phyloP scores from a whole-genome alignment of 1,140 invertebrate genomes.

The Eriocheir sinensis region DNA sequence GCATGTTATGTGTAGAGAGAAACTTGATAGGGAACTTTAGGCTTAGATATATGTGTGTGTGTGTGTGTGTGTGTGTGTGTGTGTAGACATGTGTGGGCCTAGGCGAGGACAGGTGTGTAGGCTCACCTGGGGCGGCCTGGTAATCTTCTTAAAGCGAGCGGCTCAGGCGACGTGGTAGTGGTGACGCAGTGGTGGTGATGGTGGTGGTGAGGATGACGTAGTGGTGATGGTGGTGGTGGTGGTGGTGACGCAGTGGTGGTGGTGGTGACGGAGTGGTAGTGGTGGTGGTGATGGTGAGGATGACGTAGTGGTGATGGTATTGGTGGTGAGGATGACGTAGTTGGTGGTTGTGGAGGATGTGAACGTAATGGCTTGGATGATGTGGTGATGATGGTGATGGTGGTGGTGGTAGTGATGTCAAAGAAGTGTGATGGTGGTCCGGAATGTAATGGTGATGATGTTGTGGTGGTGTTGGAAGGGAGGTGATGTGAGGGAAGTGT shows the following conservation, averaged over 20 bases:
- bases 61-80: background rate
- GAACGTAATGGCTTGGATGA: no score
- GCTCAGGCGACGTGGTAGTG: background rate
- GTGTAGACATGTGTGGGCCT: background rate
- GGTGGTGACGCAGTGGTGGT: no score
- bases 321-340: background rate
- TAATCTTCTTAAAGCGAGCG: slow-evolving; percentile 24
- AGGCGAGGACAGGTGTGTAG: slow-evolving; percentile 11
- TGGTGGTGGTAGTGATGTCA: no score
- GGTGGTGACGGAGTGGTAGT: no score
- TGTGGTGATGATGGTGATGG: background rate
- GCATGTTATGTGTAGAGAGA: no score
- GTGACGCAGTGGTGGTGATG: background rate
- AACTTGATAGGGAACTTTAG: slow-evolving; percentile 25
- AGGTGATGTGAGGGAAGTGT: no score
- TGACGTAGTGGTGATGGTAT: background rate
- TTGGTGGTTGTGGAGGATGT: no score
- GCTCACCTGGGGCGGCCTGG: background rate
- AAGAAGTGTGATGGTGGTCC: no score
- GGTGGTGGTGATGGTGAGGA: background rate
- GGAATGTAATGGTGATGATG: no score
- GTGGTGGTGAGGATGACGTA: background rate
- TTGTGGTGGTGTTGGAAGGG: no score
- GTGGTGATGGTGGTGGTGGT: background rate
- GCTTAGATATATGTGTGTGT: slow-evolving; percentile 21